Percentiles rank a stretch among this genome's conserved stretches.
phyloP scores from a whole-genome alignment of 2,888 invertebrate species.

The Drosophila anomalata region DNA sequence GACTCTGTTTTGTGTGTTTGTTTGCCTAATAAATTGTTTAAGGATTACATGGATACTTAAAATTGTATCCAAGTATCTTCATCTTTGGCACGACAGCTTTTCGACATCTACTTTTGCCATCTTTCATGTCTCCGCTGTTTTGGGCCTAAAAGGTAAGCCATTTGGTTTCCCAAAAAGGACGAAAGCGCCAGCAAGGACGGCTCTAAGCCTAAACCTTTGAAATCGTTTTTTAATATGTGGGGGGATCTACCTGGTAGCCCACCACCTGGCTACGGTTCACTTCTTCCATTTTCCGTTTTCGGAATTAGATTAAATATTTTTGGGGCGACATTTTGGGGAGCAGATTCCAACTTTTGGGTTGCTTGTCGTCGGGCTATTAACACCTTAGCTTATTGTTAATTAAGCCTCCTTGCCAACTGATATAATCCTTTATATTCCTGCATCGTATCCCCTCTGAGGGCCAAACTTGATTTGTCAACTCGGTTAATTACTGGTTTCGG shows the following conservation, averaged over 20 bases:
- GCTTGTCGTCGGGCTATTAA: constrained; percentile 56
- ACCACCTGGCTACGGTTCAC: constrained; percentile 5
- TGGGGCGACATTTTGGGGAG: constrained; percentile 45
- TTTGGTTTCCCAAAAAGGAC: constrained; percentile 10
- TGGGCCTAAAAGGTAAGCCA: constrained; percentile 62
- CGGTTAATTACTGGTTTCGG: constrained; percentile 62
- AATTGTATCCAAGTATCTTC: constrained; percentile 59
- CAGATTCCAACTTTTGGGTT: constrained; percentile 26
- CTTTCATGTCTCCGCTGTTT: constrained; percentile 44
- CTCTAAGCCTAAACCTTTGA: constrained; percentile 43
- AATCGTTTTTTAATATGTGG: constrained; percentile 48
- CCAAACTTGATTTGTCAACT: constrained; percentile 70
- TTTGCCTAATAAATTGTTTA: constrained; percentile 65
- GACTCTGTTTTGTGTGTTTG: constrained; percentile 13
- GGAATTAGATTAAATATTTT: constrained; percentile 53
- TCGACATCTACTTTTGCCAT: constrained; percentile 51
- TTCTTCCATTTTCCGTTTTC: constrained; percentile 29
- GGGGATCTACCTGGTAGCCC: constrained; percentile 2
- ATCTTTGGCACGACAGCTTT: constrained; percentile 36
- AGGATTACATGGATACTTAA: constrained; percentile 64
- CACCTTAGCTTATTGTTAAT: constrained; percentile 70
- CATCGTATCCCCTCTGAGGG: constrained; percentile 2
- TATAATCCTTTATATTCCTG: constrained; percentile 41
- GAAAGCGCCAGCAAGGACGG: constrained; percentile 5
- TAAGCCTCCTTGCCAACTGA: constrained; percentile 59